phyloP scores from a whole-genome alignment of 2,797 vertebrate genomes.

The Ptychadena robeensis region DNA sequence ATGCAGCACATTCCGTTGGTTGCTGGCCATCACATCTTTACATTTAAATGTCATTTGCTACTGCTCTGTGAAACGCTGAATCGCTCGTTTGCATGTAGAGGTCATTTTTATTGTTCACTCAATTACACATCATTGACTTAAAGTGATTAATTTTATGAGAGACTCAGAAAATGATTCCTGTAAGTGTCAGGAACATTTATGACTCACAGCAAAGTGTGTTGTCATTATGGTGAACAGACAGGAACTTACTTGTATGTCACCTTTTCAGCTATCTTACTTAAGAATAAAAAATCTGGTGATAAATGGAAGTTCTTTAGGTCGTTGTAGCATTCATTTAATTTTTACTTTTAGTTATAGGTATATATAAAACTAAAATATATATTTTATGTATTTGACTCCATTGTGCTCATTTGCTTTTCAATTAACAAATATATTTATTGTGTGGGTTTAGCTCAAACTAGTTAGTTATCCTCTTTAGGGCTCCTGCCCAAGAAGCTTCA shows the following conservation, averaged over 20 bases:
- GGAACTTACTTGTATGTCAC: background rate
- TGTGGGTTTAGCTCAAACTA: too few relatives aligned
- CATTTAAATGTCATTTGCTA: slow-evolving; percentile 15
- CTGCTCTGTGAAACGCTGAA: background rate
- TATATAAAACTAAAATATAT: too few relatives aligned
- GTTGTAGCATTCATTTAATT: too few relatives aligned
- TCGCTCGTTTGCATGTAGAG: slow-evolving; percentile 19
- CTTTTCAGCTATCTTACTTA: background rate
- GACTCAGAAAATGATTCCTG: slow-evolving; percentile 20
- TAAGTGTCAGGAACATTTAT: slow-evolving; percentile 1
- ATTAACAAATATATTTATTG: too few relatives aligned
- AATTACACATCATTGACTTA: slow-evolving; percentile 23
- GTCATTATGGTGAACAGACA: background rate
- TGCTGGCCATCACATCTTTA: slow-evolving; percentile 2
- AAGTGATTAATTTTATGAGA: slow-evolving; percentile 22
- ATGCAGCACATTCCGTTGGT: slow-evolving; percentile 13
- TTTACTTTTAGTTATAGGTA: too few relatives aligned
- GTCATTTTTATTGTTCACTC: slow-evolving; percentile 27
- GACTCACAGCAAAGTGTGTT: background rate
- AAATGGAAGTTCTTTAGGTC: background rate
- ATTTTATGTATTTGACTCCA: too few relatives aligned
- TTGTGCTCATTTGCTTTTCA: too few relatives aligned
- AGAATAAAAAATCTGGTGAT: background rate
- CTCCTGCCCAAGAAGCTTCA: too few relatives aligned
- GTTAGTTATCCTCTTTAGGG: too few relatives aligned